These are phyloP conservation scores for Suillia variegata DNA, from an alignment of 2,888 invertebrate genomes.

Conservation along the genomic window DNA sequence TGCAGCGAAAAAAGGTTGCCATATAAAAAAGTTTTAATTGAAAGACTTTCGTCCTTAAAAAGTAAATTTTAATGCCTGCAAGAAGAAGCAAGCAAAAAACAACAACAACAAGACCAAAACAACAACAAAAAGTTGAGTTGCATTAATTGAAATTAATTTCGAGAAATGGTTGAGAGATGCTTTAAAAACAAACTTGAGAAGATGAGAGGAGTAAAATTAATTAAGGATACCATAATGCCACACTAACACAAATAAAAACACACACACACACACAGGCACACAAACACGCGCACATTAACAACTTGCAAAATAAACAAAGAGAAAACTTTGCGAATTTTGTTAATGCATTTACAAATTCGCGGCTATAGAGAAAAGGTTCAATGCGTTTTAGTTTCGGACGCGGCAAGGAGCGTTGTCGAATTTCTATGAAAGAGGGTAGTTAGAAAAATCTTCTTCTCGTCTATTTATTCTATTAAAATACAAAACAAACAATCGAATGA, in stretches of 20 bases:
- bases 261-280: not conserved
- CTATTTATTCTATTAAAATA: too few species aligned
- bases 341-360: too few species aligned
- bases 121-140: slow-evolving; percentile 5
- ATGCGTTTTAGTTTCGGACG: too few species aligned
- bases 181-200: not conserved
- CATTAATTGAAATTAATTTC: slow-evolving; percentile 23
- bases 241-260: not conserved
- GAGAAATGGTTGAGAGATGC: not conserved
- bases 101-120: not conserved
- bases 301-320: too few species aligned
- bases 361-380: too few species aligned
- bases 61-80: not conserved
- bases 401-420: too few species aligned
- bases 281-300: too few species aligned
- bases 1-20: too few species aligned
- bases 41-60: not conserved
- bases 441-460: too few species aligned
- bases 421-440: too few species aligned
- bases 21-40: slow-evolving; percentile 1
- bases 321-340: too few species aligned
- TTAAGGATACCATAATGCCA: not conserved
- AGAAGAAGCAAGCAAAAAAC: not conserved
- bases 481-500: too few species aligned
- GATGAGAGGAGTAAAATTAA: not conserved